phyloP scores from a whole-genome alignment of 2,888 invertebrate species.

The Escarpia spicata region DNA sequence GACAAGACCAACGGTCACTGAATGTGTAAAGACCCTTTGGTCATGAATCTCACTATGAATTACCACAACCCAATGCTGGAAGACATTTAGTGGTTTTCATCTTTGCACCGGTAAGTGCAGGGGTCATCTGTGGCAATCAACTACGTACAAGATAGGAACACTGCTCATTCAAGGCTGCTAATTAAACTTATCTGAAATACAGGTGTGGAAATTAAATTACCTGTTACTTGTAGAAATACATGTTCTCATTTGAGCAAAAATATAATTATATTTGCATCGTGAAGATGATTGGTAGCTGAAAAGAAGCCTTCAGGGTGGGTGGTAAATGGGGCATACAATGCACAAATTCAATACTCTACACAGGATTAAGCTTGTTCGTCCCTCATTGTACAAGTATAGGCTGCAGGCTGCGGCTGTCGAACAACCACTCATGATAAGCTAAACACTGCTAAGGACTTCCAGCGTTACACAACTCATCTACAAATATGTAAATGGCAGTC shows the following conservation, averaged over 20 bases:
- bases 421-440: background rate
- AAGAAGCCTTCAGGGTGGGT: background rate
- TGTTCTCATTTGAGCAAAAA: background rate
- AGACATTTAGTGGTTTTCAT: background rate
- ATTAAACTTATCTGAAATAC: background rate
- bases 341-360: background rate
- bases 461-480: background rate
- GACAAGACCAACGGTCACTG: background rate
- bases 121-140: background rate
- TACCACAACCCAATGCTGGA: background rate
- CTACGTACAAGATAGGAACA: background rate
- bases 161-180: background rate
- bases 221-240: background rate
- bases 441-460: background rate
- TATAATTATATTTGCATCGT: background rate
- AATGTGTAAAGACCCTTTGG: background rate
- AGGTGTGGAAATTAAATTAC: background rate
- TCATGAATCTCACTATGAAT: conserved; percentile 2
- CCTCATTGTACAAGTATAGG: background rate
- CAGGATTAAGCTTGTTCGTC: background rate
- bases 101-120: background rate
- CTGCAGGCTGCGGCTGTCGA: background rate
- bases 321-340: background rate
- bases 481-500: background rate
- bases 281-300: background rate